Conservation (phyloP, 2,797 vertebrate genomes). For the Salmo trutta region DNA sequence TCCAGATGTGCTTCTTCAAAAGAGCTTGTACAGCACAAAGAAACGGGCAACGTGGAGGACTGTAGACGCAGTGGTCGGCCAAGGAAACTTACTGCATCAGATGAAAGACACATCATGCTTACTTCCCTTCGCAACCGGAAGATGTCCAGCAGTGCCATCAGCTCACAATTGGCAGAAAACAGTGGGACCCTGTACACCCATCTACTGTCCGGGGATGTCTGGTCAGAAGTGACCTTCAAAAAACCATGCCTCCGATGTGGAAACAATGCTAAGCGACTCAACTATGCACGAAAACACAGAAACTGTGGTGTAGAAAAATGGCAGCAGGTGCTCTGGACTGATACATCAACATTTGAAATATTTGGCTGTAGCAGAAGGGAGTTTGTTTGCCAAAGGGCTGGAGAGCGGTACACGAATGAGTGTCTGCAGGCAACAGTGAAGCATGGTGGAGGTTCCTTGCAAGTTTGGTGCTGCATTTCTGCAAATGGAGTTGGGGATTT, state of each 20-base stretch:
- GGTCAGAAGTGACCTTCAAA: conserved; percentile 29
- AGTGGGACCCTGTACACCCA: no score
- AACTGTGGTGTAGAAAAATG: conserved; percentile 41
- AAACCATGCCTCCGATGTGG: conserved; percentile 27
- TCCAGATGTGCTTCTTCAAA: no score
- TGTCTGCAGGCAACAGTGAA: no score
- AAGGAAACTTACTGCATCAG: conserved; percentile 49
- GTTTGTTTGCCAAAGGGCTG: no score
- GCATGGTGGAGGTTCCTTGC: background rate
- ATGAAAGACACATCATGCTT: conserved; percentile 37
- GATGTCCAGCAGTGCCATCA: conserved; percentile 36
- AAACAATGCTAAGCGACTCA: no score
- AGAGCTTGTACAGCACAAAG: conserved; percentile 16
- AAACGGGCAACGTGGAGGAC: conserved; percentile 41
- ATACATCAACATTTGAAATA: conserved; percentile 47
- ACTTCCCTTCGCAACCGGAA: conserved; percentile 14
- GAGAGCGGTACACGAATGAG: no score
- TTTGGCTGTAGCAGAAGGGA: background rate
- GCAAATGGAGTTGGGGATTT: background rate
- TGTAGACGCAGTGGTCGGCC: conserved; percentile 44
- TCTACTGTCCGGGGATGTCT: conserved; percentile 14
- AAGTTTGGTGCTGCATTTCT: conserved; percentile 1
- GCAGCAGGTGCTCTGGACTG: conserved; percentile 45
- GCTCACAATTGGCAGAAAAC: conserved; percentile 23
- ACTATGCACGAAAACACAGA: no score